Percentiles rank a stretch among this genome's conserved stretches.
These are phyloP conservation scores for Polypterus bichir DNA, from an alignment of 2,113 vertebrate genomes.

Conservation along the genomic window DNA sequence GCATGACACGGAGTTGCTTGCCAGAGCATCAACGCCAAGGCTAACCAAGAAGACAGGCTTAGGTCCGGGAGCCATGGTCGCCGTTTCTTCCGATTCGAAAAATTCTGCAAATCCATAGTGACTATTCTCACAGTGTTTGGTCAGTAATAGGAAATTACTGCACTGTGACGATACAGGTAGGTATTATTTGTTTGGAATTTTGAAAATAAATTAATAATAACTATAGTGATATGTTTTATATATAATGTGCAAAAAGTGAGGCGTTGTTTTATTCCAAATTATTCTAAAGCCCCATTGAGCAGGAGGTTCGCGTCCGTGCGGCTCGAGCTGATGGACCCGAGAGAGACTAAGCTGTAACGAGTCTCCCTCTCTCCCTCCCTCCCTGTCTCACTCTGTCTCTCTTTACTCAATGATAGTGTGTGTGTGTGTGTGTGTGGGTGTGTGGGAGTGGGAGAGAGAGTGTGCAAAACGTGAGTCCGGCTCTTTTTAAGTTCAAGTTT, in stretches of 20 bases:
- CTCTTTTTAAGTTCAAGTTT: not conserved
- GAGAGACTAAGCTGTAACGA: conserved; percentile 35
- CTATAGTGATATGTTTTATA: conserved; percentile 21
- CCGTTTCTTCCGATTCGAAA: conserved; percentile 47
- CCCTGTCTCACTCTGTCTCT: conserved; percentile 1
- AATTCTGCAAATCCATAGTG: conserved; percentile 28
- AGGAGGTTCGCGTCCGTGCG: conserved; percentile 37
- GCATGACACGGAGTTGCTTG: conserved; percentile 38
- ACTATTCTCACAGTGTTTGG: conserved; percentile 37
- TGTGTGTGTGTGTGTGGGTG: not conserved
- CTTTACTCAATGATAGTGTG: not conserved
- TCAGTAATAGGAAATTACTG: conserved; percentile 18
- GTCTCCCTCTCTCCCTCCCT: conserved; percentile 42
- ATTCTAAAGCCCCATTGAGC: conserved; percentile 53
- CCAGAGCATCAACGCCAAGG: conserved; percentile 35
- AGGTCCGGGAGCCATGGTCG: conserved; percentile 44
- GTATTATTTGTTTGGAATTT: too few species aligned
- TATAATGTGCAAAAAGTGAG: conserved; percentile 30
- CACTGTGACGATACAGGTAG: too few species aligned
- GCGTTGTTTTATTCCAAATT: conserved; percentile 34
- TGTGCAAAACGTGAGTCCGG: not conserved
- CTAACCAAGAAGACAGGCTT: conserved; percentile 29
- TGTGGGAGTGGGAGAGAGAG: not conserved
- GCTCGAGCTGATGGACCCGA: conserved; percentile 49
- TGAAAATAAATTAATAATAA: too few species aligned